A percentile compares a stretch with the other conserved stretches of the same genome.
phyloP scores from a whole-genome alignment of 2,113 vertebrate genomes.

The Hemiscyllium ocellatum region DNA sequence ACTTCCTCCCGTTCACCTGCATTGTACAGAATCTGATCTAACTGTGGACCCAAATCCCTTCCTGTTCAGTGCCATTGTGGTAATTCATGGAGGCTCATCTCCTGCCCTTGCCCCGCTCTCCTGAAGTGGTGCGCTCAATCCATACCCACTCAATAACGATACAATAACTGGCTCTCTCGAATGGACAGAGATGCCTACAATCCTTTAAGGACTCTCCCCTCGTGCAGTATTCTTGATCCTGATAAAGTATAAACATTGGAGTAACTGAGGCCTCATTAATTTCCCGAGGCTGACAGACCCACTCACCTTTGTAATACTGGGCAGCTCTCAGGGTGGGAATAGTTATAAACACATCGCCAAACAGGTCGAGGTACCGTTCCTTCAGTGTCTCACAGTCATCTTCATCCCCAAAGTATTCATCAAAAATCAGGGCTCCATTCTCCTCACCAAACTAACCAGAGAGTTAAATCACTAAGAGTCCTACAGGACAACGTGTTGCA shows the following conservation, averaged over 20 bases:
- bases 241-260: not conserved
- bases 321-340: slow-evolving; percentile 57
- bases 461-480: not conserved
- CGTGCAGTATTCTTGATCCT: not conserved
- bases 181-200: too few species aligned
- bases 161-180: too few species aligned
- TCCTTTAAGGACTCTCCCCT: not conserved
- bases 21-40: not conserved
- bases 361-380: slow-evolving; percentile 54
- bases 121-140: too few species aligned
- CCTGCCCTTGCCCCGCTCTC: too few species aligned
- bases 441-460: slow-evolving; percentile 23
- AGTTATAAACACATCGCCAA: slow-evolving; percentile 55
- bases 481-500: not conserved
- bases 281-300: not conserved
- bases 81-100: too few species aligned
- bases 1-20: not conserved
- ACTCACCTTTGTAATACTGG: slow-evolving; percentile 65
- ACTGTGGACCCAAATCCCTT: not conserved
- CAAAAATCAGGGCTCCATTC: not conserved
- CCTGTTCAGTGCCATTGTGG: not conserved
- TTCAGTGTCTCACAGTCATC: slow-evolving; percentile 51
- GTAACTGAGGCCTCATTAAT: not conserved
- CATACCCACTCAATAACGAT: too few species aligned
- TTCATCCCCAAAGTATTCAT: not conserved